Percentiles rank a stretch among this genome's conserved stretches.
These are phyloP conservation scores for Galemys pyrenaicus DNA, from an alignment of 2,113 vertebrate species.

Conservation along the genomic window DNA sequence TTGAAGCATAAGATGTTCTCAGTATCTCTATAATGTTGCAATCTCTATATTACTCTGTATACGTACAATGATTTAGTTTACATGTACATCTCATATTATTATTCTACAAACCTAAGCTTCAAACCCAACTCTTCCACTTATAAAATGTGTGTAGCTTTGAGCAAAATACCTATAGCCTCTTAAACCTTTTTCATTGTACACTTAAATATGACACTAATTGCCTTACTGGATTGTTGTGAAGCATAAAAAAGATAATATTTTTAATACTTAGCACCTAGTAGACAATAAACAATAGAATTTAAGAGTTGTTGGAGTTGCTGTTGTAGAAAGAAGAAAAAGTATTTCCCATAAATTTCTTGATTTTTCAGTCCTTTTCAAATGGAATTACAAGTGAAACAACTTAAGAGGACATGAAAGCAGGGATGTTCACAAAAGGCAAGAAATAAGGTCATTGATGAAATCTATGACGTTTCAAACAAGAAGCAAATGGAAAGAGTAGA, in stretches of 20 bases:
- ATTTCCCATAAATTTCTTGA: neutral
- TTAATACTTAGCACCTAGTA: neutral
- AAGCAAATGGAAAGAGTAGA: neutral
- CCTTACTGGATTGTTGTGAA: neutral
- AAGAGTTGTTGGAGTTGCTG: neutral
- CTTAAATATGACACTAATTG: slow-evolving; percentile 12
- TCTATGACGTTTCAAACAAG: neutral
- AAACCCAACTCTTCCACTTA: neutral
- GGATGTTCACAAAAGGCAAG: neutral
- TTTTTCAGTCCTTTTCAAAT: neutral
- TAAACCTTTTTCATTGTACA: neutral
- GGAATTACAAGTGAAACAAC: neutral
- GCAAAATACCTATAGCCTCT: neutral
- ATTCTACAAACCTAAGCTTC: neutral
- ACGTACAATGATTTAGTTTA: neutral
- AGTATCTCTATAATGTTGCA: neutral
- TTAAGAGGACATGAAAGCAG: neutral
- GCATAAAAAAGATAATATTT: neutral
- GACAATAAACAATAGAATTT: neutral
- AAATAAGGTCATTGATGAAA: neutral
- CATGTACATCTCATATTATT: neutral
- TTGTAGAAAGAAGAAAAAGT: neutral
- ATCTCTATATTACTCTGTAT: neutral
- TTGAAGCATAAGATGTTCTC: neutral
- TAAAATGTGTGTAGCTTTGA: neutral